Percentiles rank a stretch among this genome's conserved stretches.
phyloP scores from a whole-genome alignment of 2,113 vertebrate species.

The Gymnobelideus leadbeateri region DNA sequence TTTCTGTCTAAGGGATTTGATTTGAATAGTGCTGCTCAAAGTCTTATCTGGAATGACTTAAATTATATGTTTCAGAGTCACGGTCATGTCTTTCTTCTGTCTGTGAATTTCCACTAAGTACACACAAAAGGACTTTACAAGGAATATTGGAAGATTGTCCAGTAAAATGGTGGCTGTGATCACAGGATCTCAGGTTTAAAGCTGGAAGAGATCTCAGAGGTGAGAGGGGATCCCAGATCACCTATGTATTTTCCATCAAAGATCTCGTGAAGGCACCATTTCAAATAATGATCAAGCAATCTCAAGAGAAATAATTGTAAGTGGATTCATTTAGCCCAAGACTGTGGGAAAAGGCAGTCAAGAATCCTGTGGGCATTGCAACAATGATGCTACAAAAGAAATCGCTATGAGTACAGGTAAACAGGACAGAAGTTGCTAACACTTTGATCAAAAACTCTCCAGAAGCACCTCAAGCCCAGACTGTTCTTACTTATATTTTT shows the following conservation, averaged over 20 bases:
- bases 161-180: not conserved
- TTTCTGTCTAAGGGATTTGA: conserved; percentile 9
- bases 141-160: not conserved
- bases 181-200: not conserved
- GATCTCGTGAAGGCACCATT: not conserved
- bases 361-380: not conserved
- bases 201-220: not conserved
- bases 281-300: not conserved
- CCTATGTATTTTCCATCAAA: not conserved
- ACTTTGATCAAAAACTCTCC: not conserved
- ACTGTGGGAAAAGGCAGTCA: not conserved
- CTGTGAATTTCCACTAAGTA: conserved; percentile 3
- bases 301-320: not conserved
- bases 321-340: not conserved
- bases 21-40: conserved; percentile 32
- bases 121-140: not conserved
- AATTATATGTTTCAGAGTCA: conserved; percentile 19
- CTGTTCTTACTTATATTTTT: not conserved
- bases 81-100: not conserved
- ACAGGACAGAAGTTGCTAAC: not conserved
- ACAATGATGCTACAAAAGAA: not conserved
- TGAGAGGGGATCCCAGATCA: not conserved
- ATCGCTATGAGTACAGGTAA: not conserved
- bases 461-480: not conserved
- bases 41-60: conserved; percentile 32